Base-by-base conservation (phyloP, 2,888 invertebrate species). In the Watsonalla binaria region DNA sequence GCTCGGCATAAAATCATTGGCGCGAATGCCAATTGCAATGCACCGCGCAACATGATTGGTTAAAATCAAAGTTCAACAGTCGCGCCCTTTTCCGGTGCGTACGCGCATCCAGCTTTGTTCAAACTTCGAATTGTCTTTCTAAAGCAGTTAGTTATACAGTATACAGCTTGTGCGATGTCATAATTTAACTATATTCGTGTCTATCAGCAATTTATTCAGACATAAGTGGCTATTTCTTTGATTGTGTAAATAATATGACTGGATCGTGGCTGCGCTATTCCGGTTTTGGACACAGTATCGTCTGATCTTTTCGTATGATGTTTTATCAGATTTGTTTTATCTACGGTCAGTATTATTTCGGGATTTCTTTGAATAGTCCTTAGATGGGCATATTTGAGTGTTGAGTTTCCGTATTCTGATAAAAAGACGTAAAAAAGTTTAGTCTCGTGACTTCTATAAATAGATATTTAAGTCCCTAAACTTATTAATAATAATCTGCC, bases 21-120 rank as follows among this genome's bases (percentile, higher is more conserved):
- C 64, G 72, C 74, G 72, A 76, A 69, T 76, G 78, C 70, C 74
- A 71, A 76, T 69, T 76, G 78, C 70, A 63, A 51, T 58, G 58
- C 51, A 55, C 51, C 34, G 11, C 53, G 59, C 59, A 56, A 57
- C 58, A 65, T 66, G 66, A 69, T 72, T 73, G 74, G 70, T 68
- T 66, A 66, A 71, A 59, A 56, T 59, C 49, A 70, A 84, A 82
- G 81, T 81, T 82, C 81, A 82, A 80, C 72, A 75, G 73, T 78
- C 82, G 79, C 76, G 68, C 84, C 86, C 79, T 82, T 82, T 87
- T 87, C 87, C 88, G 86, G 84, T 82, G 78, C 68, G 71, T 62
- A 57, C 47, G 65, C 70, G 66, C 68, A 53, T 63, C 59, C 55
- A 55, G 54, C 53, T 56, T 54, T 47, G 50, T 56, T 61, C 59